Evolutionary conservation across 2,113 vertebrate species (phyloP).

Genomic region (Ascaphus truei): DNA sequence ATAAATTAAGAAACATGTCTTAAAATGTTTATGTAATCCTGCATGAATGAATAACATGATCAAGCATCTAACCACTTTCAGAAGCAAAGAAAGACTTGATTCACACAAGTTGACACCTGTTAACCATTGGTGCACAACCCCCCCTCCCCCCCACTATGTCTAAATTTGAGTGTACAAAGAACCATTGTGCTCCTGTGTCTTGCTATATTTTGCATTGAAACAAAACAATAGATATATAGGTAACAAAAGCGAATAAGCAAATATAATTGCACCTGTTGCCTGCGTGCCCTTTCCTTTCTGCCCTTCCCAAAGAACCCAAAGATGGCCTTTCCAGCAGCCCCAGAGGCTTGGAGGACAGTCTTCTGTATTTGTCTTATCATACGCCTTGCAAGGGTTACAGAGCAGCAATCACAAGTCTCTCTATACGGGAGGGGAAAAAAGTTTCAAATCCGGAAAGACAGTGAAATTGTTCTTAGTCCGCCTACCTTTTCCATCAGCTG

Average conservation of each 20-base stretch:
- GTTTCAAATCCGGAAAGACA: neutral
- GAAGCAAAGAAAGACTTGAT: neutral
- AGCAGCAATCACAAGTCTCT: neutral
- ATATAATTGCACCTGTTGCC: slow-evolving; percentile 14
- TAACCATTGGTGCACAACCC: neutral
- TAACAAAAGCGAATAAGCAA: neutral
- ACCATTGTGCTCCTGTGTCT: neutral
- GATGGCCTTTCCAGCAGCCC: neutral
- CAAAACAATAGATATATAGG: neutral
- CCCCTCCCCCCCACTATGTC: neutral
- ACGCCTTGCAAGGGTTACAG: neutral
- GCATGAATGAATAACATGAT: neutral
- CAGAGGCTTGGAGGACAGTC: neutral
- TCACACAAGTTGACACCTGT: neutral
- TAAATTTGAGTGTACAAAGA: neutral
- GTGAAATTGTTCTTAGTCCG: neutral
- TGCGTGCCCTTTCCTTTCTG: neutral
- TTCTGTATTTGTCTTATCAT: neutral
- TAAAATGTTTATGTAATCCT: neutral
- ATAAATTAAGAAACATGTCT: neutral
- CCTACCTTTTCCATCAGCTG: slow-evolving; percentile 16
- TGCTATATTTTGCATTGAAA: neutral
- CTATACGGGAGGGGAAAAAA: neutral
- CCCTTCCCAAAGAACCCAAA: neutral
- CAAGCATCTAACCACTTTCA: neutral